Percentiles rank a stretch among this genome's conserved stretches.
These are phyloP conservation scores for Agonopterix subpropinquella DNA, from an alignment of 2,888 invertebrate genomes.

Conservation along the genomic window DNA sequence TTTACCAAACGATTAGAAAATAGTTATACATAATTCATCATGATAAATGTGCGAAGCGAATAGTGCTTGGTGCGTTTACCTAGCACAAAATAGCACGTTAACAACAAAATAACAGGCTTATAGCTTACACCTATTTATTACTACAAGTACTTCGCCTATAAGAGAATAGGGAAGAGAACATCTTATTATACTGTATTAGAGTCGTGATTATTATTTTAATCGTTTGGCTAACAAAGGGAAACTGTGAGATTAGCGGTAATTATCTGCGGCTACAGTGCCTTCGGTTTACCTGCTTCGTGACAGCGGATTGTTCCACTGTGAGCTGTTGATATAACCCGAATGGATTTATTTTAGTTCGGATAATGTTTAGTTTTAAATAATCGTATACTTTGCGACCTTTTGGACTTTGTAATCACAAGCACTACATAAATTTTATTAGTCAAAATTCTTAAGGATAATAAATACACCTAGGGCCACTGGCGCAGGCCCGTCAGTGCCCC, in stretches of 20 bases:
- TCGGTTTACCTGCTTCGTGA: constrained; percentile 18
- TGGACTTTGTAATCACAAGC: too few species aligned
- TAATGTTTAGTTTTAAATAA: too few species aligned
- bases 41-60: constrained; percentile 10
- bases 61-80: constrained; percentile 16
- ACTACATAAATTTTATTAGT: too few species aligned
- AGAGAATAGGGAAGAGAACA: constrained; percentile 34
- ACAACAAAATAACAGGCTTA: constrained; percentile 22
- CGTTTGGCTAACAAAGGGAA: constrained; percentile 57
- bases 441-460: too few species aligned
- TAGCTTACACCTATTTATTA: constrained; percentile 22
- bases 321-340: constrained; percentile 1
- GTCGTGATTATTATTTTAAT: constrained; percentile 70
- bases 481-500: too few species aligned
- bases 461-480: too few species aligned
- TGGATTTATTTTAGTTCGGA: neutral
- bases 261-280: constrained; percentile 28
- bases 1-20: too few species aligned
- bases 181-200: constrained; percentile 49
- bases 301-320: constrained; percentile 22
- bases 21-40: neutral
- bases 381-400: too few species aligned
- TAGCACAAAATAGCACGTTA: constrained; percentile 22
- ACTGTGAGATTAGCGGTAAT: constrained; percentile 49
- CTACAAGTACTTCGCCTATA: constrained; percentile 14